Conservation (phyloP, 2,113 vertebrate genomes). For the Ictalurus punctatus region DNA sequence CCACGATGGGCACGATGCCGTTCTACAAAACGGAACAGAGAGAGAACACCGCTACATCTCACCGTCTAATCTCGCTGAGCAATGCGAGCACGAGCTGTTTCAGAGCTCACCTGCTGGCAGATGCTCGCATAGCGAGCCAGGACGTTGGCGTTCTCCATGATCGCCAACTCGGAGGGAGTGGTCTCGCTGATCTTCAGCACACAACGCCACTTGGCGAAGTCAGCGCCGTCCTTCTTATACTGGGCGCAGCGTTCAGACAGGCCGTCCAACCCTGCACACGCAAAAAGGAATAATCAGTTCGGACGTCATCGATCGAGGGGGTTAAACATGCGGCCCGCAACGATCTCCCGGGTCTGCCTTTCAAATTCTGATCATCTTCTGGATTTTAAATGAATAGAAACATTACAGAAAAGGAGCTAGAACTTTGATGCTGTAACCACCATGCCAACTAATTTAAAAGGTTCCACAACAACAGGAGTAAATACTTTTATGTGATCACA, state of each 20-base stretch:
- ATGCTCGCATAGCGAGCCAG: constrained; percentile 96
- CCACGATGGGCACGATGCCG: constrained; percentile 97
- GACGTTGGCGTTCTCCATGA: constrained; percentile 96
- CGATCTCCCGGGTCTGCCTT: accelerated
- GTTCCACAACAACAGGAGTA: too few relatives aligned
- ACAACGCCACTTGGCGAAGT: constrained; percentile 96
- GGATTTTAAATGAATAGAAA: not conserved
- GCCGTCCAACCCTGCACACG: constrained; percentile 84
- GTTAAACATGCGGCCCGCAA: not conserved
- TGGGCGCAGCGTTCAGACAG: constrained; percentile 94
- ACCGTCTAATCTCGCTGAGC: too few relatives aligned
- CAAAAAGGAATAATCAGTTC: not conserved
- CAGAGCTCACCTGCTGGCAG: constrained; percentile 88
- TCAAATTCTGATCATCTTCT: not conserved
- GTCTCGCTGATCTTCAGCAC: constrained; percentile 93
- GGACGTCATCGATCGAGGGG: not conserved
- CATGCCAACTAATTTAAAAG: too few relatives aligned
- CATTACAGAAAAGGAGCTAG: not conserved
- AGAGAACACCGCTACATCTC: not conserved
- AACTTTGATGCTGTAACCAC: not conserved
- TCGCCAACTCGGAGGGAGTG: constrained; percentile 88
- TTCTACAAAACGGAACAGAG: constrained; percentile 73
- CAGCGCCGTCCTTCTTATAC: constrained; percentile 96
- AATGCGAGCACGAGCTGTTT: not conserved
- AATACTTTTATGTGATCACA: too few relatives aligned